Conservation (phyloP, 2,797 vertebrate species). For the Mionectes olivaceus region DNA sequence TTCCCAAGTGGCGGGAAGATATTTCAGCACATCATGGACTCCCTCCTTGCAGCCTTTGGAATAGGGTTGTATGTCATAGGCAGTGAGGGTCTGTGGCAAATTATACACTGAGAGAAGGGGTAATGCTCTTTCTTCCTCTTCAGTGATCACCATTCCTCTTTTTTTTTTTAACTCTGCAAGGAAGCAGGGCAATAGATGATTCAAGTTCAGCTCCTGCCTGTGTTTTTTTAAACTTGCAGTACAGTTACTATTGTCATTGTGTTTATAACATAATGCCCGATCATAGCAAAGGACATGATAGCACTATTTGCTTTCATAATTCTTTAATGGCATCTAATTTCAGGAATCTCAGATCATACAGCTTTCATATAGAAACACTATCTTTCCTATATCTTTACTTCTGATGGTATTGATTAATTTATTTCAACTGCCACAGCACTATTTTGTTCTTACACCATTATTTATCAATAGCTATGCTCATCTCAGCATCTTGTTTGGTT, state of each 20-base stretch:
- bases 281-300: not conserved
- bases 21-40: not conserved
- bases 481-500: not conserved
- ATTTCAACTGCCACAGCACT: conserved; percentile 37
- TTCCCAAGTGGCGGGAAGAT: not conserved
- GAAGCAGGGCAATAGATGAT: not conserved
- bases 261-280: not conserved
- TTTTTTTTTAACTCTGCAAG: not conserved
- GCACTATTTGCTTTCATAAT: not conserved
- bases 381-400: not conserved
- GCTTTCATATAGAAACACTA: not conserved
- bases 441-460: not conserved
- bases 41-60: not conserved
- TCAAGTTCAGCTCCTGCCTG: not conserved
- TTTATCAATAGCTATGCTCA: not conserved
- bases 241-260: not conserved
- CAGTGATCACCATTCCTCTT: not conserved
- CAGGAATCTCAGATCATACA: not conserved
- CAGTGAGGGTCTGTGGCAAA: not conserved
- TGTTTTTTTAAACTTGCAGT: not conserved
- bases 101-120: not conserved
- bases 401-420: conserved; percentile 2
- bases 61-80: fast-evolving
- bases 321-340: conserved; percentile 13
- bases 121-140: not conserved